Conservation (phyloP, 2,113 vertebrate genomes). For the Tragelaphus buxtoni region DNA sequence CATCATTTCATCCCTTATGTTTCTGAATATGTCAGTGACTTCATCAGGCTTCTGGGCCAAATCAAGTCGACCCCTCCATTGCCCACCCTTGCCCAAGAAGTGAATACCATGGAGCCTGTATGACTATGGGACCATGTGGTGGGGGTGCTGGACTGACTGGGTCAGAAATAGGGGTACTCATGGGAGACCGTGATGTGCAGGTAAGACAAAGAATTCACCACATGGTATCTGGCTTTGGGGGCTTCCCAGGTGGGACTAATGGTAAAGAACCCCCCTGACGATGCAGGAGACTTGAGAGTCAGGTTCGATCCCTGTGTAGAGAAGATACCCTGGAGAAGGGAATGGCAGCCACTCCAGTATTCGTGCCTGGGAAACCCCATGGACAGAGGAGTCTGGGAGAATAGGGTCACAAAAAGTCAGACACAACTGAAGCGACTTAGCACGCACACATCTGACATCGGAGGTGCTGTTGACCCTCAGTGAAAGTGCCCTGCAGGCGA, state of each 20-base stretch:
- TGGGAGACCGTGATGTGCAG: too few relatives aligned
- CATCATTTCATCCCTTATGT: not conserved
- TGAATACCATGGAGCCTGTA: fast-evolving
- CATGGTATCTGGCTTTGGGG: not conserved
- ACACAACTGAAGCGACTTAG: not conserved
- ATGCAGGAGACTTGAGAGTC: not conserved
- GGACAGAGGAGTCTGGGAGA: not conserved
- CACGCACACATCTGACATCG: too few relatives aligned
- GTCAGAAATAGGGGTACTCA: too few relatives aligned
- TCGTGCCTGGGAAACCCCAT: not conserved
- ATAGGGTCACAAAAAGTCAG: not conserved
- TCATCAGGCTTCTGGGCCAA: not conserved
- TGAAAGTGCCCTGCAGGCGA: fast-evolving
- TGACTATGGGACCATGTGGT: fast-evolving
- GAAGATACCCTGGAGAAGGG: not conserved
- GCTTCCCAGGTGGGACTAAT: not conserved
- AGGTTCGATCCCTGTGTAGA: not conserved
- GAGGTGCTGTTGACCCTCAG: not conserved
- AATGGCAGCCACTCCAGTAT: not conserved
- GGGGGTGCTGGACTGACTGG: fast-evolving
- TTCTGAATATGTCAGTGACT: not conserved
- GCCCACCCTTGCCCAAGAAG: not conserved
- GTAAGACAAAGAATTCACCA: not conserved
- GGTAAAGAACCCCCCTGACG: not conserved
- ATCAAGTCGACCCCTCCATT: not conserved